Base-by-base conservation (phyloP, 2,888 invertebrate genomes). In the Caenorhabditis doughertyi region DNA sequence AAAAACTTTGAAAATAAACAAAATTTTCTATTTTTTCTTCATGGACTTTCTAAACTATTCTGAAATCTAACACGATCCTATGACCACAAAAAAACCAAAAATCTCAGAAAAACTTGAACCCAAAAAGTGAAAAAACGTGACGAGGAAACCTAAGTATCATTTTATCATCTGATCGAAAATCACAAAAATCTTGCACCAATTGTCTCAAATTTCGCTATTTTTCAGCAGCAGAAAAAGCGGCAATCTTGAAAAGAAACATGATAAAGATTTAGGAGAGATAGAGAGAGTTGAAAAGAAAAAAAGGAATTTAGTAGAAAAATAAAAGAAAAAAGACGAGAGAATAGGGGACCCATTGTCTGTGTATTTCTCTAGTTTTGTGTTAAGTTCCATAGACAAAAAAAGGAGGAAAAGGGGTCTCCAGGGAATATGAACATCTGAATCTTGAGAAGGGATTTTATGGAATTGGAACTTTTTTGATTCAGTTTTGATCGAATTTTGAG, bases 121-220 rank as follows among this genome's bases (percentile, higher is more conserved):
- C 9, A 32, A 32, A 4, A 32, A n/a, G 13, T 16, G 16, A 60
- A 42, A 60, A 39, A 60, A 42, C 60, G 56, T 35, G 56, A 56
- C 56, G 35, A 16, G 13, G 2, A 32, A 29, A 16, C 16, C 27
- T n/a, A 23, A 21, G 25, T 39, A 42, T 39, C 58, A 16, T 18
- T 35, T 49, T 71, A 58, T 71, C 71, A 68, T 29, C 68, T 27
- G 70, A 70, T 70, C 70, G 32, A 42, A 71, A 71, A 71, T 71
- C 71, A 32, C 3, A 42, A 27, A 60, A 21, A 21, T 18, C 21
- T 5, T 39, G n/a, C n/a, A n/a, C 27, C 25, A 29, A 71, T 56
- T 56, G 71, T 58, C 71, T 71, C 71, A 58, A 71, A 58, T 71
- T 71, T 71, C 70, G n/a, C 11, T 2, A 18, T 47, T 18, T 47